Evolutionary conservation across 2,888 invertebrate species (phyloP), one percentile per base, ranked within the genome.

Genomic region (Sesia bembeciformis): DNA sequence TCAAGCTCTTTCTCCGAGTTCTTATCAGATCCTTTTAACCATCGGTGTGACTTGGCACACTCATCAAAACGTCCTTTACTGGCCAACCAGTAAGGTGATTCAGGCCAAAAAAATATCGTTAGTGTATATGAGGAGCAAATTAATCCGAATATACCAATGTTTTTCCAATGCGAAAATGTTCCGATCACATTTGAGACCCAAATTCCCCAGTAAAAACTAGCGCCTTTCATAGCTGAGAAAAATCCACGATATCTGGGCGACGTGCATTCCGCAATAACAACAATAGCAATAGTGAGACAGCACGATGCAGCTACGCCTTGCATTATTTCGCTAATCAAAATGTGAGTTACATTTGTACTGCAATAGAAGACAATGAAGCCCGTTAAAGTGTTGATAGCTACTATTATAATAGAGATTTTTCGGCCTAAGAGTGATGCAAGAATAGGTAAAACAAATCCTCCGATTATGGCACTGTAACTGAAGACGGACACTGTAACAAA

Each of bases 81-180:
- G 5, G 77, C 78, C 4, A 79, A 61, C 78, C 79, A 80, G 42
- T 72, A 69, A 0, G 77, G 79, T 3, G 77, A 76, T 56, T 63
- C 58, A 8, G 57, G 56, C 55, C 59, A 60, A 53, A 62, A 51
- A 54, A 62, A 55, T n/a, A 56, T 53, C 4, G 62, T 50, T 52
- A 58, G 39, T 38, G 39, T 39, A 5, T 50, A 50, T 38, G 7
- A 8, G 4, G 46, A 5, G 39, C 50, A 50, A 6, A 50, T 5
- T 39, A 50, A 38, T 4, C 50, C 5, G 38, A 50, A 50, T 50
- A 50, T n/a, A 52, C 8, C 54, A 40, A 65, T 63, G 57, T 63
- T 61, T 57, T 60, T 56, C 57, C 60, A 57, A 51, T 57, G 46
- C 4, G 50, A 52, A 55, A 57, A 68, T 0, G 70, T 66, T 3